Conservation (phyloP, 2,113 vertebrate genomes). For the Pedionomus torquatus region DNA sequence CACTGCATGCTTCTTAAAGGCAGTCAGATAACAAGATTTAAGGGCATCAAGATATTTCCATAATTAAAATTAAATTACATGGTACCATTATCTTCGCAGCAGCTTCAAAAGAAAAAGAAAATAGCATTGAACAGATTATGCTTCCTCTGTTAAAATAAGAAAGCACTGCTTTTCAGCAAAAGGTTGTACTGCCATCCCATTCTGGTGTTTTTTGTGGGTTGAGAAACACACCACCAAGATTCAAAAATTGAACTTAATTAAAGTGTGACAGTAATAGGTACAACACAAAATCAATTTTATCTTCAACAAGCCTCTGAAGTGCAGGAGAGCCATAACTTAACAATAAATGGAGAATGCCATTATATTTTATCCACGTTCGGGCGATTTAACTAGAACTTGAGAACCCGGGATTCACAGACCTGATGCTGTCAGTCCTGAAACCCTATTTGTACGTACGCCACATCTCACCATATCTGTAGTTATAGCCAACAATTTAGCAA, state of each 20-base stretch:
- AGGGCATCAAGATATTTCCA: constrained; percentile 62
- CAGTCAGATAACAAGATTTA: constrained; percentile 62
- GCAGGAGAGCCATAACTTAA: neutral
- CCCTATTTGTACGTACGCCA: neutral
- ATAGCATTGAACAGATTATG: constrained; percentile 42
- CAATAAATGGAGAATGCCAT: neutral
- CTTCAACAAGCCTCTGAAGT: neutral
- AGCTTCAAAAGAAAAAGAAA: constrained; percentile 48
- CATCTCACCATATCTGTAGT: neutral
- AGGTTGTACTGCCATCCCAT: neutral
- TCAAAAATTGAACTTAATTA: constrained; percentile 27
- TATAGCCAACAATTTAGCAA: neutral
- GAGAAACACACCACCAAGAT: neutral
- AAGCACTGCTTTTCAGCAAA: constrained; percentile 16
- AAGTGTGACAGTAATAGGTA: constrained; percentile 3
- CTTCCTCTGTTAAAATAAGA: constrained; percentile 4
- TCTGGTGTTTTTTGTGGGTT: neutral
- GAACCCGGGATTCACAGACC: neutral
- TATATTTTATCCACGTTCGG: neutral
- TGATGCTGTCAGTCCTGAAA: neutral
- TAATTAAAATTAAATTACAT: constrained; percentile 70
- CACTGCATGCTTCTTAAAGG: constrained; percentile 44
- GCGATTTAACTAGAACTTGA: neutral
- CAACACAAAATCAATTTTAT: constrained; percentile 19
- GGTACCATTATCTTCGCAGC: constrained; percentile 59